Conservation (phyloP, 2,888 invertebrate species). For the Luperina nickerlii region DNA sequence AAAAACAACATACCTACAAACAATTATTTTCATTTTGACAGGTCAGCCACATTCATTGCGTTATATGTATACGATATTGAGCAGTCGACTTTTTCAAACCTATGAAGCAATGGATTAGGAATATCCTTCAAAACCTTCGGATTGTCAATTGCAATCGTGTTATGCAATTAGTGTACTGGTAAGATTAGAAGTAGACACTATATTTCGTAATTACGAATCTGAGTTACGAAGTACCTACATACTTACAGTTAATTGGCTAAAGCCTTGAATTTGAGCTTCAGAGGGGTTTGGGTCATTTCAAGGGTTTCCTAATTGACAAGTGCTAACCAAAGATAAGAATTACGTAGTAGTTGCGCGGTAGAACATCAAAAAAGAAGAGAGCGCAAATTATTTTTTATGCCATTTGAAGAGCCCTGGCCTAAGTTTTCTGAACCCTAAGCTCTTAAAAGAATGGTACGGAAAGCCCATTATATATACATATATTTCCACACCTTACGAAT, state of each 20-base stretch:
- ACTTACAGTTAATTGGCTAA: slow-evolving; percentile 4
- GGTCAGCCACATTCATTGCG: background rate
- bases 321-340: background rate
- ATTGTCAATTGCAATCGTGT: background rate
- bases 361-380: background rate
- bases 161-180: too few relatives aligned
- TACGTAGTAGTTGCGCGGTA: background rate
- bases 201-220: background rate
- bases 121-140: background rate
- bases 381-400: background rate
- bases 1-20: too few relatives aligned
- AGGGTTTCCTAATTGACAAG: slow-evolving; percentile 30
- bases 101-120: background rate
- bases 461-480: too few relatives aligned
- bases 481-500: background rate
- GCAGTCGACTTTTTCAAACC: background rate
- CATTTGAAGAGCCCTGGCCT: background rate
- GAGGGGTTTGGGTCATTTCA: background rate
- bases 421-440: background rate
- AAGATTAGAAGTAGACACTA: background rate
- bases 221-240: too few relatives aligned
- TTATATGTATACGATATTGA: too few relatives aligned
- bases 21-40: background rate
- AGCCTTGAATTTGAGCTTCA: slow-evolving; percentile 7
- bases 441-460: background rate